These are phyloP conservation scores for Nannoperca obscura DNA, from an alignment of 2,797 vertebrate species.

Conservation along the genomic window DNA sequence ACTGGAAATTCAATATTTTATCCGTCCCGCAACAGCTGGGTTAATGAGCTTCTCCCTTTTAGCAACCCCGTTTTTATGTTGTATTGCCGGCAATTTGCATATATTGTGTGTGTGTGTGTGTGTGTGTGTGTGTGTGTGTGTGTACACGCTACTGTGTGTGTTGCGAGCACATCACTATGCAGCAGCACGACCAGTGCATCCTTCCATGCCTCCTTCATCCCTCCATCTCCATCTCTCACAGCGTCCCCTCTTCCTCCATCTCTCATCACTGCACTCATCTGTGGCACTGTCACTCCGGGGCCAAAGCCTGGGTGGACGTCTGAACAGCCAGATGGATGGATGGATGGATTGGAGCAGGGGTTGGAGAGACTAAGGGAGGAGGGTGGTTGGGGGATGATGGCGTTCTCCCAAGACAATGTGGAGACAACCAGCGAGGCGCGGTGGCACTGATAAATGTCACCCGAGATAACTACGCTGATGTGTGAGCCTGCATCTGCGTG, in stretches of 20 bases:
- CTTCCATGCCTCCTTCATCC: conserved; percentile 50
- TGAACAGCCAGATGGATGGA: conserved; percentile 40
- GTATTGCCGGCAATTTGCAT: conserved; percentile 44
- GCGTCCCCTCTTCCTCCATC: conserved; percentile 55
- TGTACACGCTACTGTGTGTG: neutral
- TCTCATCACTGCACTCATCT: conserved; percentile 53
- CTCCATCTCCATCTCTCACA: conserved; percentile 23
- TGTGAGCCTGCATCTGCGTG: conserved; percentile 35
- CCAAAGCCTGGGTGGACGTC: conserved; percentile 35
- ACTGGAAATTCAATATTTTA: conserved; percentile 35
- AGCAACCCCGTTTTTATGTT: conserved; percentile 42
- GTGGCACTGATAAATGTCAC: conserved; percentile 71
- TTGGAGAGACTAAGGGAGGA: conserved; percentile 26
- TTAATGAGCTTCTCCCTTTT: conserved; percentile 62
- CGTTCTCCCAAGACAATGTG: conserved; percentile 50
- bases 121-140: neutral
- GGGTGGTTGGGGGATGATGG: conserved; percentile 40
- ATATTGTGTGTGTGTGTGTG: neutral
- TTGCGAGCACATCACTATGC: conserved; percentile 42
- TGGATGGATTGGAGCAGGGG: conserved; percentile 20
- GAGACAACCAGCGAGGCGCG: conserved; percentile 46
- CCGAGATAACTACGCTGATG: conserved; percentile 49
- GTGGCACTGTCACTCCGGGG: conserved; percentile 35
- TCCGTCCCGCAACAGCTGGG: conserved; percentile 37
- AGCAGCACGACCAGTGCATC: conserved; percentile 44